A percentile compares a stretch with the other conserved stretches of the same genome.
Evolutionary conservation across 2,113 vertebrate genomes (phyloP).

Genomic region (Cyanistes caeruleus): DNA sequence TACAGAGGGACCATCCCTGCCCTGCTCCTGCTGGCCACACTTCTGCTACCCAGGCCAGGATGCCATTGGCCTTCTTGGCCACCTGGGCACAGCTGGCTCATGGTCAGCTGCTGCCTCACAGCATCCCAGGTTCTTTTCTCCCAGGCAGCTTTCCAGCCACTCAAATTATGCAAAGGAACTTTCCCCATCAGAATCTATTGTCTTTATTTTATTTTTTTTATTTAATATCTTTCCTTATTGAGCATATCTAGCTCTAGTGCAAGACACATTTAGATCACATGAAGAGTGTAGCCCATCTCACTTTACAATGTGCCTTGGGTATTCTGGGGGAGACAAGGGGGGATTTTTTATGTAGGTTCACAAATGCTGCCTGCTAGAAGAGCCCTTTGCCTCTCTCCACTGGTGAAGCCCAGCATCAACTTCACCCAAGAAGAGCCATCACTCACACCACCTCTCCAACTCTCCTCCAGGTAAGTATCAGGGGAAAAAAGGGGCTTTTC

Average conservation of each 20-base stretch:
- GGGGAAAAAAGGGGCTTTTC: not conserved
- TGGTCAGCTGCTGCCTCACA: not conserved
- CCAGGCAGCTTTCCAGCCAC: not conserved
- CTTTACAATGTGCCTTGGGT: not conserved
- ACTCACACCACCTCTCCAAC: not conserved
- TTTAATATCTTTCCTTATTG: not conserved
- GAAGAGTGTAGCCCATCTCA: not conserved
- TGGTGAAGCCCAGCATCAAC: not conserved
- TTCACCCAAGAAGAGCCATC: not conserved
- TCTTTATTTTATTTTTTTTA: too few relatives aligned
- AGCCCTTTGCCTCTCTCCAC: not conserved
- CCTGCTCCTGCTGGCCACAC: not conserved
- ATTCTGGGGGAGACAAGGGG: not conserved
- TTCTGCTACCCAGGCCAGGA: not conserved
- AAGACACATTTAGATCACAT: not conserved
- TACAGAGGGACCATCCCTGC: fast-evolving
- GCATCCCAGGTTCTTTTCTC: not conserved
- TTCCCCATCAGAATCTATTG: not conserved
- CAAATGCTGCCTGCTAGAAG: not conserved
- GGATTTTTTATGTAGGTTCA: not conserved
- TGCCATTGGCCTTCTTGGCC: fast-evolving
- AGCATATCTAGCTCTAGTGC: not conserved
- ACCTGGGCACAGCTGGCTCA: not conserved
- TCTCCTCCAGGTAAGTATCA: not conserved
- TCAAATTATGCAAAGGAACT: not conserved